Conservation (phyloP, 2,797 vertebrate genomes). For the Notolepis coatsorum region DNA sequence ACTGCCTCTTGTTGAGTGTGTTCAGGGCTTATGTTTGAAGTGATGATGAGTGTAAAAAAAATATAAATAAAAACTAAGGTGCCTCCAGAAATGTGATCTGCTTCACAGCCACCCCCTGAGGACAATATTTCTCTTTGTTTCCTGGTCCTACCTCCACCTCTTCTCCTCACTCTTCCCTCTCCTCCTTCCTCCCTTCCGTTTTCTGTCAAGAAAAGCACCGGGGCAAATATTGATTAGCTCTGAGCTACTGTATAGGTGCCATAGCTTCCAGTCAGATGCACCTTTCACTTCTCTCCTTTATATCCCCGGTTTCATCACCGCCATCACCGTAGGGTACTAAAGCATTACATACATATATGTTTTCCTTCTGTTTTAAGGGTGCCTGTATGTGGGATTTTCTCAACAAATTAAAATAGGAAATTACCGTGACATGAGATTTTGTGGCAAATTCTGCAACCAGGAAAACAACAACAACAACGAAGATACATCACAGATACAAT, state of each 20-base stretch:
- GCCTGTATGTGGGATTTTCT: no score
- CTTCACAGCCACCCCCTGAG: conserved; percentile 24
- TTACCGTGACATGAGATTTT: no score
- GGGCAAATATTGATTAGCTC: conserved; percentile 66
- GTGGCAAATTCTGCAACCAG: no score
- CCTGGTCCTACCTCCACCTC: conserved; percentile 46
- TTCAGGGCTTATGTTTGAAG: conserved; percentile 60
- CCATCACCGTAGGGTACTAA: no score
- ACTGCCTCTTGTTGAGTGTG: conserved; percentile 39
- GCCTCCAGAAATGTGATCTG: conserved; percentile 35
- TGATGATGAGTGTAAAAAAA: conserved; percentile 40
- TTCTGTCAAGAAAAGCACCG: conserved; percentile 51
- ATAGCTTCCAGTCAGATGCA: conserved; percentile 55
- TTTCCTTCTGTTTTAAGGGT: no score
- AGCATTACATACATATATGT: no score
- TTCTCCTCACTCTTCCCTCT: conserved; percentile 29
- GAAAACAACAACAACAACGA: no score
- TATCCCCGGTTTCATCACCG: no score
- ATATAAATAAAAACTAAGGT: conserved; percentile 49
- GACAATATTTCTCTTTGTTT: conserved; percentile 41
- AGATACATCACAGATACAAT: no score
- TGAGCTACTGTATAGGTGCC: conserved; percentile 28
- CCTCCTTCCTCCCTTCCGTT: conserved; percentile 25
- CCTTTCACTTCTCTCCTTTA: no score
- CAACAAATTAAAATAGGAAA: no score